Percentiles rank a stretch among this genome's conserved stretches.
Conservation (phyloP, 1,140 invertebrate species). For the Bombus superbus region DNA sequence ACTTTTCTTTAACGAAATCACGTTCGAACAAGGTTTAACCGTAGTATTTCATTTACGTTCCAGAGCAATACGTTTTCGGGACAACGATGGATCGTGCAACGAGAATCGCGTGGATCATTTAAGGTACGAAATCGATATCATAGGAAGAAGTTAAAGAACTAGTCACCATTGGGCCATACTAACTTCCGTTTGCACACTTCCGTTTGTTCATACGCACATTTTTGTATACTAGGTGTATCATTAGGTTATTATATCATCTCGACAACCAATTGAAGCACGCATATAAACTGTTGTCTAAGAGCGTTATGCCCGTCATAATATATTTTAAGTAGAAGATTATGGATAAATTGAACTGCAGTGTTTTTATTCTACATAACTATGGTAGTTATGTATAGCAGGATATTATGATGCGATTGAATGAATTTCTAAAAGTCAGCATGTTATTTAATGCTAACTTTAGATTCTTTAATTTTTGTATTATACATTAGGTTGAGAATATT, state of each 20-base stretch:
- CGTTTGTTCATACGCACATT: background rate
- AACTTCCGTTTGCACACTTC: background rate
- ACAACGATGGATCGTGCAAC: constrained; percentile 63
- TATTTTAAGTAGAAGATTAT: too few relatives aligned
- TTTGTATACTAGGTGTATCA: background rate
- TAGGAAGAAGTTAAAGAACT: background rate
- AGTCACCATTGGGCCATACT: background rate
- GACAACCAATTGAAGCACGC: background rate
- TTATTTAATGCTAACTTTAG: too few relatives aligned
- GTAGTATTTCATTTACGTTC: constrained; percentile 35
- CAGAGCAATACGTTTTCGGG: constrained; percentile 34
- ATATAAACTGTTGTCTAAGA: background rate
- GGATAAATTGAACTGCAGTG: background rate
- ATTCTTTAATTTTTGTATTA: background rate
- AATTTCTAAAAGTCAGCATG: background rate
- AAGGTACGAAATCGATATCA: constrained; percentile 65
- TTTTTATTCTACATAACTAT: background rate
- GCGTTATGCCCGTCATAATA: background rate
- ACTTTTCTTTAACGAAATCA: background rate
- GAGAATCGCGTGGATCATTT: constrained; percentile 62
- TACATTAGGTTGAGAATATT: background rate
- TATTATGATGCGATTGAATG: background rate
- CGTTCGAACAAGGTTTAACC: background rate
- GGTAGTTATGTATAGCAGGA: background rate
- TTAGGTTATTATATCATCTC: constrained; percentile 33